Conservation (phyloP, 1,140 invertebrate species). For the Reticulitermes speratus region DNA sequence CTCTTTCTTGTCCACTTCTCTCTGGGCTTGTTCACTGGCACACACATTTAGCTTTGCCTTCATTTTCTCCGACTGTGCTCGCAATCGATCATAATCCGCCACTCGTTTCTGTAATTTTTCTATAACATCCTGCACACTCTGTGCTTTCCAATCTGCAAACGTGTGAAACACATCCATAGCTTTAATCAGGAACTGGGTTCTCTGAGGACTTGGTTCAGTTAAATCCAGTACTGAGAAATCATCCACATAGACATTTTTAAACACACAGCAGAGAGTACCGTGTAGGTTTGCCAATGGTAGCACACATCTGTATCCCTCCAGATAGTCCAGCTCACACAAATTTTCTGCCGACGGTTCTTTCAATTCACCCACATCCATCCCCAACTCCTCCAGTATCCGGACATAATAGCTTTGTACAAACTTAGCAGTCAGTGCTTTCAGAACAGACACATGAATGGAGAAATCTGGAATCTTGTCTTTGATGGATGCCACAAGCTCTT, state of each 20-base stretch:
- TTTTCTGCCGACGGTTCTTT: background rate
- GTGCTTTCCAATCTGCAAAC: background rate
- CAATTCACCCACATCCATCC: background rate
- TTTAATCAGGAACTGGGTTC: background rate
- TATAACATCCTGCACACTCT: background rate
- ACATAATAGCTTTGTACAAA: background rate
- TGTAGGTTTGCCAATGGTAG: background rate
- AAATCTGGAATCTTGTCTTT: background rate
- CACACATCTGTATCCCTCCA: background rate
- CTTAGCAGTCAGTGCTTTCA: background rate
- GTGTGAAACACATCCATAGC: background rate
- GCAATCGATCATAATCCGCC: background rate
- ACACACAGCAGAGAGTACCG: background rate
- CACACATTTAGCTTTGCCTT: background rate
- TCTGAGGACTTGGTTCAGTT: background rate
- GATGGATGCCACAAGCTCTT: background rate
- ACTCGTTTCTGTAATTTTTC: background rate
- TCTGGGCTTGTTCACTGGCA: background rate
- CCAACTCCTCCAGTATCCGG: background rate
- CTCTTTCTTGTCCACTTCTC: background rate
- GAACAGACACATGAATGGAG: background rate
- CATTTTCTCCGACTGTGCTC: background rate
- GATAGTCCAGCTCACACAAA: background rate
- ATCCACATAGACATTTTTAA: background rate
- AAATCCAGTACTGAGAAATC: background rate